A percentile compares a stretch with the other conserved stretches of the same genome.
These are phyloP conservation scores for Aradus depressus DNA, from an alignment of 2,888 invertebrate genomes.

Conservation along the genomic window DNA sequence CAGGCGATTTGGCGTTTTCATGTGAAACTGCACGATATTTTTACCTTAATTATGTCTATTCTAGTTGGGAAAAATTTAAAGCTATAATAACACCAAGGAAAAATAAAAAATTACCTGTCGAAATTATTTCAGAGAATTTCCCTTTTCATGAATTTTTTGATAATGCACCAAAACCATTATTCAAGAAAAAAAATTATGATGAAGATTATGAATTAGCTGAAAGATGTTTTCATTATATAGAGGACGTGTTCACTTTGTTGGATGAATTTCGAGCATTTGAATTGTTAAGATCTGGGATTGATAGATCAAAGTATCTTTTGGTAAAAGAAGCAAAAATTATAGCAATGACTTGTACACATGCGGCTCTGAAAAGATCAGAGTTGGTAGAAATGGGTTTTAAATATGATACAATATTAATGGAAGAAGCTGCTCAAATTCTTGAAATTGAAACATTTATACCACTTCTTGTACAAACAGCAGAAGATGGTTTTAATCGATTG, in stretches of 20 bases:
- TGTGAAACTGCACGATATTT: conserved; percentile 99
- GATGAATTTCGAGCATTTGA: conserved; percentile 99
- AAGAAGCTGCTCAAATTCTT: conserved; percentile 96
- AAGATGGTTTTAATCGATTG: conserved; percentile 87
- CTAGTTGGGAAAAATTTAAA: conserved; percentile 85
- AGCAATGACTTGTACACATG: conserved; percentile 99
- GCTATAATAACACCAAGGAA: conserved; percentile 45
- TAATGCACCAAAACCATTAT: conserved; percentile 86
- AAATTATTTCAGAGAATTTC: conserved; percentile 64
- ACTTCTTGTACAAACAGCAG: conserved; percentile 91
- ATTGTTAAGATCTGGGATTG: conserved; percentile 83
- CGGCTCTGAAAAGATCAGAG: conserved; percentile 91
- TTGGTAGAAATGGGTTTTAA: conserved; percentile 90
- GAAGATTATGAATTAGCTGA: conserved; percentile 81
- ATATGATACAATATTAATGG: conserved; percentile 99
- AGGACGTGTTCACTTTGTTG: conserved; percentile 88
- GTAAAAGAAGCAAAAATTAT: conserved; percentile 99
- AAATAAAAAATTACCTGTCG: conserved; percentile 38
- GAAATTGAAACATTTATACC: conserved; percentile 99
- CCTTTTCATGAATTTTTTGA: conserved; percentile 90
- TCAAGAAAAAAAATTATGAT: conserved; percentile 61
- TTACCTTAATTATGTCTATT: conserved; percentile 83
- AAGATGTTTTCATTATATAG: conserved; percentile 56
- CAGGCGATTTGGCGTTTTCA: conserved; percentile 86
- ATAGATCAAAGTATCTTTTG: conserved; percentile 88